A percentile compares a stretch with the other conserved stretches of the same genome.
Conservation (phyloP, 1,140 invertebrate genomes). For the Geopemphigus sp. region DNA sequence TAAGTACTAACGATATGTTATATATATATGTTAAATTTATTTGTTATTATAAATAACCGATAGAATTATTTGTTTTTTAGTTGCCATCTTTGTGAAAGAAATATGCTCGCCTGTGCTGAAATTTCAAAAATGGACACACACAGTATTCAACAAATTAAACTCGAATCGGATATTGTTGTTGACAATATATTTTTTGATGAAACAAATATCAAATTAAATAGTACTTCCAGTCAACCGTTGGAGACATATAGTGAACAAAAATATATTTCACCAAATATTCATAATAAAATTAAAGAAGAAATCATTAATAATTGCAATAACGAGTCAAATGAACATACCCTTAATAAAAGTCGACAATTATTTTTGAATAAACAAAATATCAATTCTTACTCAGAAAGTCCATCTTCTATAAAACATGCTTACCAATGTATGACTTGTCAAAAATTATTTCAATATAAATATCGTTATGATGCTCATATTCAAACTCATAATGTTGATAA, state of each 20-base stretch:
- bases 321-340: neutral
- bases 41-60: neutral
- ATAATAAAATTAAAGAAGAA: too few species aligned
- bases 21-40: too few species aligned
- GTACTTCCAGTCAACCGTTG: neutral
- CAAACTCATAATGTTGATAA: conserved; percentile 58
- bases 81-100: neutral
- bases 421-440: conserved; percentile 47
- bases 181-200: neutral
- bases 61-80: neutral
- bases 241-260: neutral
- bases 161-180: neutral
- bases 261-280: neutral
- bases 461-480: neutral
- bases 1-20: too few species aligned
- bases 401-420: conserved; percentile 16
- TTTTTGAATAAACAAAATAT: conserved; percentile 6
- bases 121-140: conserved; percentile 1
- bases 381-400: neutral
- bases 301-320: neutral
- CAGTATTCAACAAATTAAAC: neutral
- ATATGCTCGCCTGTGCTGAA: conserved; percentile 14
- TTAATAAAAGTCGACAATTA: neutral
- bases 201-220: conserved; percentile 5
- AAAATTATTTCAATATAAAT: conserved; percentile 26